Base-by-base conservation (phyloP, 1,140 invertebrate genomes). In the Cryptotermes secundus region DNA sequence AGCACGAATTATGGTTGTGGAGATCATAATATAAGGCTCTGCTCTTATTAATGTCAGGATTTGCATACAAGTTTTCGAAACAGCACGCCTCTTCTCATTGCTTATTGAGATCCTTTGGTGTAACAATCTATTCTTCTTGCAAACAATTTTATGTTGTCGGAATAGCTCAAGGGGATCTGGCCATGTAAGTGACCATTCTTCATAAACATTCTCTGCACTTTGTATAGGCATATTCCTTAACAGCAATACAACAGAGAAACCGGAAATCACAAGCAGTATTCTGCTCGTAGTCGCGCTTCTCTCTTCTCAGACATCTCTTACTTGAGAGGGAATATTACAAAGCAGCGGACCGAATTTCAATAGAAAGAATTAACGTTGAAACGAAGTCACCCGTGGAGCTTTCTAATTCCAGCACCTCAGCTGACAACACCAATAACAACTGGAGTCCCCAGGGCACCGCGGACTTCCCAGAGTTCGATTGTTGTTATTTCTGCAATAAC, bases 171-270 rank as follows among this genome's bases (percentile, higher is more conserved):
- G 59, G 59, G 59, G 31, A 72, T n/a, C 59, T 14, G 59, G 59
- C 59, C 59, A 72, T 72, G n/a, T 72, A 72, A 72, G 26, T 72
- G 59, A 72, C 59, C 59, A 72, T 72, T 72, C 59, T 72, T 72
- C n/a, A 72, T 31, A 72, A 72, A 59, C 53, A 59, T 59, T 59
- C 53, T 19, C 53, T 22, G 53, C 31, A 72, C 45, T 49, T 49
- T 49, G 45, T 49, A 19, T 19, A 3, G 38, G 45, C 45, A 19
- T 22, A 22, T 49, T 19, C 16, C 22, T 49, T 49, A 3, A 49
- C 45, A 49, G 22, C 16, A 49, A 19, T 14, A 49, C 45, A 49
- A 72, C 26, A 31, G n/a, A n/a, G 26, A 72, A 26, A 6, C 59
- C 59, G 59, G 59, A 72, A 72, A 72, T 72, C 59, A 72, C 59